Percentiles rank a stretch among this genome's conserved stretches.
Evolutionary conservation across 1,140 invertebrate species (phyloP).

Genomic region (Drosophila miranda): DNA sequence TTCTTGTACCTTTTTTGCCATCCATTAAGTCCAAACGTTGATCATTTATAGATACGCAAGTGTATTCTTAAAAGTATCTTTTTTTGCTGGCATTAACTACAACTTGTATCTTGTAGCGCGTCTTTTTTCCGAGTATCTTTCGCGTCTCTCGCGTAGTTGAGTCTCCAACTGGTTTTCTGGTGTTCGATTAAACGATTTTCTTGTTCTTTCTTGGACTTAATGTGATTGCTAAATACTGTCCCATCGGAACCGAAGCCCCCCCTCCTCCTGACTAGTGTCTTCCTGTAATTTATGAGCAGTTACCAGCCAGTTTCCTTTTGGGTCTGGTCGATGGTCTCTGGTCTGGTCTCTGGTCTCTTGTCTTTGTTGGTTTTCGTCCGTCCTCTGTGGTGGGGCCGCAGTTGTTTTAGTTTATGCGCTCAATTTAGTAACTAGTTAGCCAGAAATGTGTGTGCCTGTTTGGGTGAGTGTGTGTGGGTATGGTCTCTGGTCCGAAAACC

Average conservation of each 20-base stretch:
- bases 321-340: constrained; percentile 11
- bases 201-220: constrained; percentile 41
- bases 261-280: constrained; percentile 35
- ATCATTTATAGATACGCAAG: too few species aligned
- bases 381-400: constrained; percentile 16
- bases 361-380: constrained; percentile 7
- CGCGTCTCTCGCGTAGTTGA: too few species aligned
- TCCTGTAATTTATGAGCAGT: constrained; percentile 75
- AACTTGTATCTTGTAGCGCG: too few species aligned
- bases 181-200: constrained; percentile 54
- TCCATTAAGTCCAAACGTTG: too few species aligned
- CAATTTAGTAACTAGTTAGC: constrained; percentile 79
- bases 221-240: constrained; percentile 63
- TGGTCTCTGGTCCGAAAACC: constrained; percentile 44
- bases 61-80: too few species aligned
- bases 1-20: too few species aligned
- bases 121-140: too few species aligned
- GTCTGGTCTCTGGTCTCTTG: constrained; percentile 20
- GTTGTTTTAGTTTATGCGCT: constrained; percentile 79
- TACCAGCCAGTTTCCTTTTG: constrained; percentile 47
- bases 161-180: constrained; percentile 29
- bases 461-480: background rate
- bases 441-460: constrained; percentile 42
- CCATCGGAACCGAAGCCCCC: background rate
- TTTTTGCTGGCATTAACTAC: background rate